A percentile compares a stretch with the other conserved stretches of the same genome.
Conservation (phyloP, 2,888 invertebrate species). For the Lochmaea crataegi region DNA sequence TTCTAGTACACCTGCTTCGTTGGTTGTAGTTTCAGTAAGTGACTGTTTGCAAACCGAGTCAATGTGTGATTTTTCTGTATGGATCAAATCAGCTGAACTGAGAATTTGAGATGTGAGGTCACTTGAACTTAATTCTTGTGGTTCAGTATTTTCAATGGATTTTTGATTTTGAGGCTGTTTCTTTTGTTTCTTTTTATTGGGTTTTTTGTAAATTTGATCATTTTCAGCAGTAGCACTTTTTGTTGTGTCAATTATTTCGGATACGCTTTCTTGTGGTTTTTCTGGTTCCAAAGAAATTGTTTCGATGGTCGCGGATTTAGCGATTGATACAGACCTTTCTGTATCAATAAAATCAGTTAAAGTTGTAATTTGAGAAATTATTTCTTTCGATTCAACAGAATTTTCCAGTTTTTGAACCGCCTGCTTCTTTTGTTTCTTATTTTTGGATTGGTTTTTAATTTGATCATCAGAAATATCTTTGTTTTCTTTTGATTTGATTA, state of each 20-base stretch:
- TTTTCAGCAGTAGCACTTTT: background rate
- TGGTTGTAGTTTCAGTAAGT: background rate
- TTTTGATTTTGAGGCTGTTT: background rate
- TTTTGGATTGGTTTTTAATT: background rate
- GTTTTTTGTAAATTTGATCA: background rate
- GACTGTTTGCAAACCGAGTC: background rate
- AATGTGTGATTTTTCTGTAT: background rate
- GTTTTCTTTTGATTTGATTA: background rate
- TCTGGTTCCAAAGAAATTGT: background rate
- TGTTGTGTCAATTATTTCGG: background rate
- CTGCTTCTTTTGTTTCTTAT: constrained; percentile 21
- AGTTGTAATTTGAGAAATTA: constrained; percentile 4
- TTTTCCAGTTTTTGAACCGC: constrained; percentile 1
- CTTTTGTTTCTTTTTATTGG: background rate
- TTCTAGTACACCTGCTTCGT: background rate
- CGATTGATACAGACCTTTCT: background rate
- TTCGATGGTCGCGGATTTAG: background rate
- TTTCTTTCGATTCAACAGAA: background rate
- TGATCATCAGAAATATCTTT: background rate
- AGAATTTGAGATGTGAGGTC: background rate
- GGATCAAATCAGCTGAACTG: background rate
- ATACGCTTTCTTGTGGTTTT: constrained; percentile 15
- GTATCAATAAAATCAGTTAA: background rate
- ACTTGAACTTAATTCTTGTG: background rate
- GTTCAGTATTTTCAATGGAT: background rate